These are phyloP conservation scores for Aphelinus certus DNA, from an alignment of 1,140 invertebrate species.

Conservation along the genomic window DNA sequence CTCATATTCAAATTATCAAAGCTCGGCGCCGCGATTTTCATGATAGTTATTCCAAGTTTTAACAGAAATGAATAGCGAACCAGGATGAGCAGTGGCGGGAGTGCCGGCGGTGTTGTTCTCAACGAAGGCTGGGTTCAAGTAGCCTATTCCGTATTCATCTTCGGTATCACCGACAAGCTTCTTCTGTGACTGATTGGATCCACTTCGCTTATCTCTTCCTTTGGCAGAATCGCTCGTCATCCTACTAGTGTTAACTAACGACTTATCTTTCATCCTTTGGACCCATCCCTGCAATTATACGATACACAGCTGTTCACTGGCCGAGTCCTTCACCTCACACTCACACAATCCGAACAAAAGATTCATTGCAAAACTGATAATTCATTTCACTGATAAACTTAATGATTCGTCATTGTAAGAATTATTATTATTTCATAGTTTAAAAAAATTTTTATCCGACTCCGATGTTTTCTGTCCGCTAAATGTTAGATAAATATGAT, in stretches of 20 bases:
- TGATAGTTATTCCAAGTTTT: too few species aligned
- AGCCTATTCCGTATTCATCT: slow-evolving; percentile 56
- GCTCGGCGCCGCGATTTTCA: too few species aligned
- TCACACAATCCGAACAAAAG: too few species aligned
- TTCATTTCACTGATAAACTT: too few species aligned
- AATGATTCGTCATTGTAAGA: too few species aligned
- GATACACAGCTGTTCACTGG: slow-evolving; percentile 40
- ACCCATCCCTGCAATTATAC: slow-evolving; percentile 60
- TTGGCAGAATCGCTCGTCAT: slow-evolving; percentile 47
- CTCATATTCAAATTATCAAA: too few species aligned
- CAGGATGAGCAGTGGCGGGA: slow-evolving; percentile 11
- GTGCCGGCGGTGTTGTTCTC: slow-evolving; percentile 43
- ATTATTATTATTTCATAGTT: too few species aligned
- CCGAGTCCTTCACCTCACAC: too few species aligned
- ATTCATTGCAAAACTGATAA: too few species aligned
- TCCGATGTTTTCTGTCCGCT: too few species aligned
- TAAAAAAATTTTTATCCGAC: too few species aligned
- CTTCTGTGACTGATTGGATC: slow-evolving; percentile 1
- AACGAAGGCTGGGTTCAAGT: slow-evolving; percentile 62
- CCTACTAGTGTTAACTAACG: slow-evolving; percentile 54
- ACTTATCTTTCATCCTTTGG: slow-evolving; percentile 60
- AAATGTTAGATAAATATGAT: too few species aligned
- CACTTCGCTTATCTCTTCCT: slow-evolving; percentile 58
- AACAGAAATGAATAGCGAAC: slow-evolving; percentile 7
- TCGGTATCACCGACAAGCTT: slow-evolving; percentile 44